Percentiles rank a stretch among this genome's conserved stretches.
phyloP scores from a whole-genome alignment of 2,888 invertebrate species.

The Agonopterix subpropinquella region DNA sequence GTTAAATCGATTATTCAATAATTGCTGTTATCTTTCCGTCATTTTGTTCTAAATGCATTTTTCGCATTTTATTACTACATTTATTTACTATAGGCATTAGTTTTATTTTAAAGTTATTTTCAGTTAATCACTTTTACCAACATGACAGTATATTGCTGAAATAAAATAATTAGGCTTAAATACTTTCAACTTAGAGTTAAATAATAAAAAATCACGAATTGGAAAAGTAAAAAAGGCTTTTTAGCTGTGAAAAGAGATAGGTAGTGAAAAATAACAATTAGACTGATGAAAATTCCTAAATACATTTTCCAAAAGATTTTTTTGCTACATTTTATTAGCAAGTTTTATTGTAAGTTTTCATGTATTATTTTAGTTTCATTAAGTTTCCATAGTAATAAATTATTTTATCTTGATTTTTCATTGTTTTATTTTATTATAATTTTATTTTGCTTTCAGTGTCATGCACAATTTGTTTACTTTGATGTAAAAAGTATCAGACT shows the following conservation, averaged over 20 bases:
- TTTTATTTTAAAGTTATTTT: slow-evolving; percentile 14
- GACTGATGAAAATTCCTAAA: slow-evolving; percentile 4
- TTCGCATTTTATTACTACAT: not conserved
- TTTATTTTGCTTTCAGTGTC: not conserved
- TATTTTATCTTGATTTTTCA: slow-evolving; percentile 26
- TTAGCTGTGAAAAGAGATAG: not conserved
- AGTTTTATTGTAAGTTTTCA: slow-evolving; percentile 16
- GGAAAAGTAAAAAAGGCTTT: not conserved
- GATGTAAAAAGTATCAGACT: no score
- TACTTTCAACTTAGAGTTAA: not conserved
- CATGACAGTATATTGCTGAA: slow-evolving; percentile 32
- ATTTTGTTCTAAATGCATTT: no score
- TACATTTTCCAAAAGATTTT: slow-evolving; percentile 5
- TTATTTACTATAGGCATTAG: not conserved
- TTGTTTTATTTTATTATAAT: slow-evolving; percentile 24
- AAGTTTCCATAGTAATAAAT: slow-evolving; percentile 29
- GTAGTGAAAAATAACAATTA: not conserved
- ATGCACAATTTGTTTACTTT: no score
- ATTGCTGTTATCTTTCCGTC: not conserved
- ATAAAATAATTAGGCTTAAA: not conserved
- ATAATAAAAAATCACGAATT: not conserved
- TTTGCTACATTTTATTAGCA: slow-evolving; percentile 12
- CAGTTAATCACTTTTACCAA: slow-evolving; percentile 25
- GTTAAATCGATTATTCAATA: slow-evolving; percentile 1
- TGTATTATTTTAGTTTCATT: slow-evolving; percentile 35